Conservation (phyloP, 2,888 invertebrate species). For the Iselma pallidipennis region DNA sequence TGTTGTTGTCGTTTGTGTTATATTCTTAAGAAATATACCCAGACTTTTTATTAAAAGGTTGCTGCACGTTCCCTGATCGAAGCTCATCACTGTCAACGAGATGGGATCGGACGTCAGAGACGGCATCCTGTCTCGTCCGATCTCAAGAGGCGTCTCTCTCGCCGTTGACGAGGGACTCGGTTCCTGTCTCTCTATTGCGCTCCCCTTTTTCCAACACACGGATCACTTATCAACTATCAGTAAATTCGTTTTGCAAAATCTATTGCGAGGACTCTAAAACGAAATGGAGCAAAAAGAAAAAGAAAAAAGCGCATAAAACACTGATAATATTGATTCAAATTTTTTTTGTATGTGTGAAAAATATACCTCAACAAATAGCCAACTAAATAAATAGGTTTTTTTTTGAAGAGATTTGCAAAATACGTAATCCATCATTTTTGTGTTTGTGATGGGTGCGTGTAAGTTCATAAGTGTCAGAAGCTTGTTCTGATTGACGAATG, state of each 20-base stretch:
- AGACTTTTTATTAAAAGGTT: slow-evolving; percentile 33
- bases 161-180: slow-evolving; percentile 29
- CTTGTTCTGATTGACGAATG: slow-evolving; percentile 45
- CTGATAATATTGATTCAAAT: too few relatives aligned
- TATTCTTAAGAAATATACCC: slow-evolving; percentile 4
- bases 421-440: slow-evolving; percentile 41
- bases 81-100: slow-evolving; percentile 36
- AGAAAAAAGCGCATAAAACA: too few relatives aligned
- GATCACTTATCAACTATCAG: slow-evolving; percentile 34
- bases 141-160: slow-evolving; percentile 21
- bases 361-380: too few relatives aligned
- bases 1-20: too few relatives aligned
- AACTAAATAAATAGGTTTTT: too few relatives aligned
- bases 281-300: too few relatives aligned
- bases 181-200: neutral
- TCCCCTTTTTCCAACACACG: slow-evolving; percentile 27
- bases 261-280: too few relatives aligned
- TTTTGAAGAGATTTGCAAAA: slow-evolving; percentile 12
- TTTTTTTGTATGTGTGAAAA: too few relatives aligned
- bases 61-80: slow-evolving; percentile 30
- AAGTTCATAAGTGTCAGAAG: slow-evolving; percentile 33
- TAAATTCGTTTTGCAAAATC: too few relatives aligned
- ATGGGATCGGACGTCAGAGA: slow-evolving; percentile 17
- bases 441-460: slow-evolving; percentile 35
- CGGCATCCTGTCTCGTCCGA: slow-evolving; percentile 15